A percentile compares a stretch with the other conserved stretches of the same genome.
phyloP scores from a whole-genome alignment of 2,888 invertebrate genomes.

The Polydrusus tereticollis region DNA sequence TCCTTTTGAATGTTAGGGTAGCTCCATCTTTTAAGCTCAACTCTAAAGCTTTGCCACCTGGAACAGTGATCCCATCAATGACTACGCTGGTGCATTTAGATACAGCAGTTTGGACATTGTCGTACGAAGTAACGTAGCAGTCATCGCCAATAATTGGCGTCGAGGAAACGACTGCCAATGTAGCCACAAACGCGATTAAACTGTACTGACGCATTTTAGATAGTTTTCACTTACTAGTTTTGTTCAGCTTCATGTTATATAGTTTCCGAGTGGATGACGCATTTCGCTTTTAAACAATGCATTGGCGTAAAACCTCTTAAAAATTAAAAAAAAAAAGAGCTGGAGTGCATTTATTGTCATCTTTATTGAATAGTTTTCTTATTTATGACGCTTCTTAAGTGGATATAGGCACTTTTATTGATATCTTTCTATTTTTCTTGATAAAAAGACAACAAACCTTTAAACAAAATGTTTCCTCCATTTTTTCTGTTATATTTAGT shows the following conservation, averaged over 20 bases:
- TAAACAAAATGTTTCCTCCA: too few relatives aligned
- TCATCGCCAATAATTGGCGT: constrained; percentile 3
- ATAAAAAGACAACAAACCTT: too few relatives aligned
- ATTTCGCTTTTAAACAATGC: too few relatives aligned
- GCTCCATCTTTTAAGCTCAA: constrained; percentile 34
- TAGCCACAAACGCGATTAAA: constrained; percentile 1
- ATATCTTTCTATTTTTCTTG: too few relatives aligned
- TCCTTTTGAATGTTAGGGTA: constrained; percentile 27
- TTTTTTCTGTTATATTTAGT: too few relatives aligned
- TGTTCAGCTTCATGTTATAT: not conserved
- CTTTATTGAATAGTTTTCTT: too few relatives aligned
- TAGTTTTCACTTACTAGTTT: too few relatives aligned
- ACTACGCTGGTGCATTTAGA: constrained; percentile 28
- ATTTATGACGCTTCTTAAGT: too few relatives aligned
- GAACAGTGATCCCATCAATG: constrained; percentile 39
- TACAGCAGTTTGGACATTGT: constrained; percentile 27
- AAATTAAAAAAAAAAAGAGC: too few relatives aligned
- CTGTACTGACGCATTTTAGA: not conserved
- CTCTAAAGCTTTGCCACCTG: constrained; percentile 37
- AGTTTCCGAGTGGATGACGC: not conserved
- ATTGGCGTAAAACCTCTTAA: too few relatives aligned
- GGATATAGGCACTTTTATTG: too few relatives aligned
- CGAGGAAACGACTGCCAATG: not conserved
- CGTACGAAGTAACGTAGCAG: constrained; percentile 25
- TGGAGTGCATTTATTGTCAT: too few relatives aligned